These are phyloP conservation scores for Crambe crambe DNA, from an alignment of 37 sponge, comb jelly and placozoan genomes.

Conservation along the genomic window DNA sequence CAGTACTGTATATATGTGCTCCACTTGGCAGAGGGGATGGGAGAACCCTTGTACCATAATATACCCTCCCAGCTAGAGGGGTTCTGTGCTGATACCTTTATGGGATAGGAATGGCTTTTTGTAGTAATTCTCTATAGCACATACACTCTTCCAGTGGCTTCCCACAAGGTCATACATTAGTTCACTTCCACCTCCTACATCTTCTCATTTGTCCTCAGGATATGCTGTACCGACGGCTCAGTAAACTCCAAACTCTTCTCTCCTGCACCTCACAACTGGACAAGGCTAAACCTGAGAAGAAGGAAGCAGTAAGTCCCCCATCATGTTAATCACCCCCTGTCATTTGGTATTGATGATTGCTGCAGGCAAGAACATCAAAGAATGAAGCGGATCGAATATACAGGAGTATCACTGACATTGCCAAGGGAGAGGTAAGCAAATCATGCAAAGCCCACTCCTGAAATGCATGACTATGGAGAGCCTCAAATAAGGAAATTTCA, in stretches of 20 bases:
- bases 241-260: constrained; percentile 30
- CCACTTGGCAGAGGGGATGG: no score
- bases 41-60: no score
- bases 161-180: no score
- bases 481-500: no score
- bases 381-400: constrained; percentile 19
- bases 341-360: neutral
- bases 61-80: neutral
- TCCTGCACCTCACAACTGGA: constrained; percentile 41
- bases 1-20: no score
- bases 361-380: constrained; percentile 43
- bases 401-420: constrained; percentile 25
- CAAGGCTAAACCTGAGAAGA: constrained; percentile 70
- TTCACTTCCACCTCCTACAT: no score
- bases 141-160: no score
- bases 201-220: constrained; percentile 21
- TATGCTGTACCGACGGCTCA: constrained; percentile 53
- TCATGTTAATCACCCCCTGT: neutral
- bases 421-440: constrained; percentile 47
- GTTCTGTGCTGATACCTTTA: neutral
- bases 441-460: no score
- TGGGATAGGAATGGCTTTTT: neutral
- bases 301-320: constrained; percentile 26
- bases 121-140: no score
- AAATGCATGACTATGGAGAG: no score